Evolutionary conservation across 1,140 invertebrate genomes (phyloP).

Genomic region (Ctenoplectra terminalis): DNA sequence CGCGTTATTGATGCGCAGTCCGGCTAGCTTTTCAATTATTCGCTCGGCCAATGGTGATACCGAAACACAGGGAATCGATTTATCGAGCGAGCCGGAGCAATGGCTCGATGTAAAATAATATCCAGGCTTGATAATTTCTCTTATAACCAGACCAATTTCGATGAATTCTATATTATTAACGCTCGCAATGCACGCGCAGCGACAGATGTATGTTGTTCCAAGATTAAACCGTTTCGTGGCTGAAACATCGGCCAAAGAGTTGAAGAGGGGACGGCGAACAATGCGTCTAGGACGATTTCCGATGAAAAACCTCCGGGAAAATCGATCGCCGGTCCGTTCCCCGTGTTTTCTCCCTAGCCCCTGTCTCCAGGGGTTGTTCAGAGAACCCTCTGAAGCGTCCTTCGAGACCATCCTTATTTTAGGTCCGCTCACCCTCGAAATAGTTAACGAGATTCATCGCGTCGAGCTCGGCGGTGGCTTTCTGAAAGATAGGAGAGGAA

Average conservation of each 20-base stretch:
- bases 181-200: background rate
- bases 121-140: background rate
- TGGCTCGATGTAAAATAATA: conserved; percentile 19
- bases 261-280: background rate
- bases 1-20: conserved; percentile 1
- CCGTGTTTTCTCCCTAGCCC: conserved; percentile 3
- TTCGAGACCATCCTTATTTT: conserved; percentile 25
- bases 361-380: conserved; percentile 35
- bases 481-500: background rate
- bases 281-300: conserved; percentile 34
- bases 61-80: conserved; percentile 23
- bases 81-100: conserved; percentile 9
- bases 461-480: background rate
- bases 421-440: conserved; percentile 36
- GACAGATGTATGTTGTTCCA: conserved; percentile 11
- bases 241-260: background rate
- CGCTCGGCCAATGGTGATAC: background rate
- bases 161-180: conserved; percentile 7
- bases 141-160: background rate
- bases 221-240: conserved; percentile 22
- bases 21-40: conserved; percentile 32
- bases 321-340: conserved; percentile 32
- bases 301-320: conserved; percentile 45
- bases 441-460: conserved; percentile 52
- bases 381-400: conserved; percentile 30